A percentile compares a stretch with the other conserved stretches of the same genome.
phyloP scores from a whole-genome alignment of 2,113 vertebrate species.

The Axis porcinus region DNA sequence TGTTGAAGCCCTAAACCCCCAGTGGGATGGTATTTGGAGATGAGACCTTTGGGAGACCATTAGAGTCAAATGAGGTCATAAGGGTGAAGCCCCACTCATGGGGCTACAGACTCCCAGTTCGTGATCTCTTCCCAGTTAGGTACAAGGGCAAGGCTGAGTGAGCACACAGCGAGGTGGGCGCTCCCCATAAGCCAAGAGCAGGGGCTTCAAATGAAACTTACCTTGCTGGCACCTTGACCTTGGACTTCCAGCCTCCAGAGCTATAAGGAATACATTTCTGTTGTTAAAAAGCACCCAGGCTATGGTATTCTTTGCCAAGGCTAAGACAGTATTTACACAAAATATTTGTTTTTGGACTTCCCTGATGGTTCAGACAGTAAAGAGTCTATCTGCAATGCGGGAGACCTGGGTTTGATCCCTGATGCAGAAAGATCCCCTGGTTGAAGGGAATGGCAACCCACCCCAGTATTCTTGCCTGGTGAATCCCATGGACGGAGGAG shows the following conservation, averaged over 20 bases:
- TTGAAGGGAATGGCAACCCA: neutral
- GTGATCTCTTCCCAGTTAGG: neutral
- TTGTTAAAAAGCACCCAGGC: neutral
- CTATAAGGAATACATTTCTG: neutral
- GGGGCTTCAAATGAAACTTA: neutral
- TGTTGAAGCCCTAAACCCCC: neutral
- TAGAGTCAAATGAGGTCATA: neutral
- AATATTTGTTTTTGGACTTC: neutral
- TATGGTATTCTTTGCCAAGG: neutral
- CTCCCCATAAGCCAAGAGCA: neutral
- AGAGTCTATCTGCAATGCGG: accelerated
- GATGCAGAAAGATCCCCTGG: neutral
- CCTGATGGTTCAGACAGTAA: neutral
- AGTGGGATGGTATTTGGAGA: neutral
- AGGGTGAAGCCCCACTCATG: too few species aligned
- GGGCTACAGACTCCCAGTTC: accelerated
- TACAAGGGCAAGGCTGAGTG: neutral
- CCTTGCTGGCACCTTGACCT: neutral
- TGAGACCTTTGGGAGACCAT: neutral
- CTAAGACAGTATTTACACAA: neutral
- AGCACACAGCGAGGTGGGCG: neutral
- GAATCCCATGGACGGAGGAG: neutral
- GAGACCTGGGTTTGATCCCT: neutral
- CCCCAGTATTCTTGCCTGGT: neutral
- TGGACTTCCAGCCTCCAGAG: neutral